Evolutionary conservation across 2,113 vertebrate species (phyloP).

Genomic region (Zingel zingel): DNA sequence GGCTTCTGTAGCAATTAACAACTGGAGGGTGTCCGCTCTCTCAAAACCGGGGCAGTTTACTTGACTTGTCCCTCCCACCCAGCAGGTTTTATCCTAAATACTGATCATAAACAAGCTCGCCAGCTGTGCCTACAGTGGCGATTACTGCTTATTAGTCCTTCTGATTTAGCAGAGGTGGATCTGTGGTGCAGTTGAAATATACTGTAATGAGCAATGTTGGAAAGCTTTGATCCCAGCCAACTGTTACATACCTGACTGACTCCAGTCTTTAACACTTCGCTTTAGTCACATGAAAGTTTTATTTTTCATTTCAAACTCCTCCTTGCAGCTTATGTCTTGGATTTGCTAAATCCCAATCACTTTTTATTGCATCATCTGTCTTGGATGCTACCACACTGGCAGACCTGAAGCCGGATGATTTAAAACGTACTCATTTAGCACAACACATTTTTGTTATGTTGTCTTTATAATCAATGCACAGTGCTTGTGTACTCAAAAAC

Average conservation of each 20-base stretch:
- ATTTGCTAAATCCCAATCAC: slow-evolving; percentile 18
- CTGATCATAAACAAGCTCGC: neutral
- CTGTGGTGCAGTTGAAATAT: slow-evolving; percentile 39
- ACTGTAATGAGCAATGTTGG: neutral
- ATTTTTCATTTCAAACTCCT: slow-evolving; percentile 31
- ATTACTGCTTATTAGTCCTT: slow-evolving; percentile 7
- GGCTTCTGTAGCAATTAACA: slow-evolving; percentile 14
- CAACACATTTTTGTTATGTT: slow-evolving; percentile 4
- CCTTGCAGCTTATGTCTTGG: slow-evolving; percentile 13
- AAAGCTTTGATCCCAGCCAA: slow-evolving; percentile 11
- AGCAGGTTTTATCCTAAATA: slow-evolving; percentile 28
- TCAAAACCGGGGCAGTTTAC: slow-evolving; percentile 17
- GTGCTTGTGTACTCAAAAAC: neutral
- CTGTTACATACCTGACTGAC: slow-evolving; percentile 5
- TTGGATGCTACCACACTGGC: neutral
- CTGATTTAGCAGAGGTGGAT: slow-evolving; percentile 23
- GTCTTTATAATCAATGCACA: neutral
- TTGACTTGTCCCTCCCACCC: slow-evolving; percentile 17
- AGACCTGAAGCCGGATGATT: slow-evolving; percentile 1
- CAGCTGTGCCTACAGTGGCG: slow-evolving; percentile 15
- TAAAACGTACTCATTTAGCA: neutral
- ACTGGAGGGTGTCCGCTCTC: slow-evolving; percentile 30
- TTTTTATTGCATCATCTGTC: slow-evolving; percentile 29
- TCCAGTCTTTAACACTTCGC: neutral
- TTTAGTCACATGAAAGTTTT: slow-evolving; percentile 18